Percentiles rank a stretch among this genome's conserved stretches.
Evolutionary conservation across 2,113 vertebrate genomes (phyloP).

Genomic region (Gnathonemus echidnorhynchus): DNA sequence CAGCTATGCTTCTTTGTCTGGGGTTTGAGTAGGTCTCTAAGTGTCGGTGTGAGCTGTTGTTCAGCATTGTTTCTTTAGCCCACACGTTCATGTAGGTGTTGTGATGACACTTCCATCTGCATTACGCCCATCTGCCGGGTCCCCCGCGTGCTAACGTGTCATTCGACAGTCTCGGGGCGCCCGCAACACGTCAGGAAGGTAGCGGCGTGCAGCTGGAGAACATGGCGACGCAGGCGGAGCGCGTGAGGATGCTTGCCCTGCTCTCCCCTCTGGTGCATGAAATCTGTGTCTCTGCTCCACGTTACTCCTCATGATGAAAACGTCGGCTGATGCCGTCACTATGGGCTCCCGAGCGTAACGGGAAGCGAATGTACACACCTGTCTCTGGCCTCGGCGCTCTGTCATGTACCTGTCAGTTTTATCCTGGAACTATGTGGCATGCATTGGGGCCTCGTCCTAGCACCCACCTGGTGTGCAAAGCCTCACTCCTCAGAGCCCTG

Average conservation of each 20-base stretch:
- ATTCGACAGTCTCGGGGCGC: background rate
- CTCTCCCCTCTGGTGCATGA: background rate
- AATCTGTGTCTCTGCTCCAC: background rate
- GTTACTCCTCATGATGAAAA: background rate
- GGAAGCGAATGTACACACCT: background rate
- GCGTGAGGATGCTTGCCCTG: background rate
- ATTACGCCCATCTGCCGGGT: background rate
- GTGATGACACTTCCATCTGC: background rate
- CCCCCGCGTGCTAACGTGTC: background rate
- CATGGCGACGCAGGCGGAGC: background rate
- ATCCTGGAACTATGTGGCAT: background rate
- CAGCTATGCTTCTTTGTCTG: background rate
- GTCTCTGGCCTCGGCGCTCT: background rate
- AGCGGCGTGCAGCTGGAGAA: background rate
- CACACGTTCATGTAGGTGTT: background rate
- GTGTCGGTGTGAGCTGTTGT: background rate
- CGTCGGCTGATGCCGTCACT: background rate
- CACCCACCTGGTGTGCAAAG: background rate
- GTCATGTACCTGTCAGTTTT: background rate
- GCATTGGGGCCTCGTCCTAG: background rate
- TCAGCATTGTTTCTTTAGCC: background rate
- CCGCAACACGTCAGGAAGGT: background rate
- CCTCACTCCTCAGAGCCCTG: background rate
- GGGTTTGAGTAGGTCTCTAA: background rate
- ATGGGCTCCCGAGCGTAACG: background rate